Conservation (phyloP, 2,797 vertebrate genomes). For the Phataginus tricuspis region DNA sequence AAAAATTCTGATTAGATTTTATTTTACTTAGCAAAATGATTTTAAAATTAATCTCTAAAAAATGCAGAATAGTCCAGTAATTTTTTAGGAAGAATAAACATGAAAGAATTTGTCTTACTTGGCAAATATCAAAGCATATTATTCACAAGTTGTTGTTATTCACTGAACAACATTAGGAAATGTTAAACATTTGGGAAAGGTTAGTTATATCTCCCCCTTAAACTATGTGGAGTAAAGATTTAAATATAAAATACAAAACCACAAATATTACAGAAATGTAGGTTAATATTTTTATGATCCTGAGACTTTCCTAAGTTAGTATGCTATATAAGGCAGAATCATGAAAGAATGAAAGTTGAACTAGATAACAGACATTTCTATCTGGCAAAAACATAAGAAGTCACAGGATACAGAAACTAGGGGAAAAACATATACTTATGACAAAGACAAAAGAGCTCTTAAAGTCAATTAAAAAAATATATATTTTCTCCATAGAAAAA, state of each 20-base stretch:
- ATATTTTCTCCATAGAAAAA: not conserved
- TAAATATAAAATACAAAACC: not conserved
- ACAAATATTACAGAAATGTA: constrained; percentile 7
- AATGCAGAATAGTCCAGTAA: not conserved
- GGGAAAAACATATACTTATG: not conserved
- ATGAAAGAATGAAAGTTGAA: not conserved
- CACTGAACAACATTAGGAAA: not conserved
- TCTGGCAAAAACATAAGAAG: not conserved
- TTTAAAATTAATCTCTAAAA: constrained; percentile 16
- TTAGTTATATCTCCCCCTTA: not conserved
- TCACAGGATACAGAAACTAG: not conserved
- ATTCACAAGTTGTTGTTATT: not conserved
- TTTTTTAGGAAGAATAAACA: not conserved
- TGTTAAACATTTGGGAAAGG: not conserved
- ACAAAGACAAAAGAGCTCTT: constrained; percentile 12
- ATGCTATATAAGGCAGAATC: not conserved
- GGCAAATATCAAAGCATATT: not conserved
- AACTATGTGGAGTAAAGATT: constrained; percentile 4
- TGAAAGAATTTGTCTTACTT: not conserved
- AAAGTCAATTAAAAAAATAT: constrained; percentile 1
- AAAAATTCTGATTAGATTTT: not conserved
- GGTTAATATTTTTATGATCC: not conserved
- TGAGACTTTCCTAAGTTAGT: not conserved
- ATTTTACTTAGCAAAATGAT: constrained; percentile 18
- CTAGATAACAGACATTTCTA: constrained; percentile 20